A percentile compares a stretch with the other conserved stretches of the same genome.
Evolutionary conservation across 1,140 invertebrate genomes (phyloP).

Genomic region (Mercenaria mercenaria): DNA sequence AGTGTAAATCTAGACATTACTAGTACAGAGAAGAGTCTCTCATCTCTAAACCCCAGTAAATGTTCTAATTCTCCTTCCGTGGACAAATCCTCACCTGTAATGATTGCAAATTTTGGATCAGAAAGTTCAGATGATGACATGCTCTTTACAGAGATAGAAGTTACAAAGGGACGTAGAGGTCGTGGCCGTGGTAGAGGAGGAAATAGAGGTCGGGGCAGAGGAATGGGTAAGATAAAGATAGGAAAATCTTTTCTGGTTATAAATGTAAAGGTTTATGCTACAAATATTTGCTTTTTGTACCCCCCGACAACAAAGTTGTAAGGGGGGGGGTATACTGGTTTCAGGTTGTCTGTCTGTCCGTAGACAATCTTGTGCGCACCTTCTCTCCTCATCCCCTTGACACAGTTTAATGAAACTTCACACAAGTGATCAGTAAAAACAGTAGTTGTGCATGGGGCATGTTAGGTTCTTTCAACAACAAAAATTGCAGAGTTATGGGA

Average conservation of each 20-base stretch:
- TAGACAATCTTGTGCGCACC: no score
- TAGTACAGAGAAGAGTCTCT: neutral
- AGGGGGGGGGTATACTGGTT: no score
- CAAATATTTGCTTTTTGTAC: neutral
- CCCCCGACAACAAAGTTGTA: no score
- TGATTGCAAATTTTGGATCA: neutral
- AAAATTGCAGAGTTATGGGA: no score
- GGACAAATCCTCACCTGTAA: neutral
- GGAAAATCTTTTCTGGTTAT: neutral
- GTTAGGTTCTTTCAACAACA: no score
- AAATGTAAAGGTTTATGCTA: no score
- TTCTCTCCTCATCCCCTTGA: no score
- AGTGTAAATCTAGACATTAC: neutral
- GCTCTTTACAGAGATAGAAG: neutral
- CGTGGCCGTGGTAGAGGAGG: constrained; percentile 7
- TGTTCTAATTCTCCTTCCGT: neutral
- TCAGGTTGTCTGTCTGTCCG: no score
- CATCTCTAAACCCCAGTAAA: neutral
- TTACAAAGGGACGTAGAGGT: neutral
- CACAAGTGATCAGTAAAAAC: no score
- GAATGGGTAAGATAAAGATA: constrained; percentile 8
- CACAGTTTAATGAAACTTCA: no score
- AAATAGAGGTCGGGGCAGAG: neutral
- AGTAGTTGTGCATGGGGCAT: no score
- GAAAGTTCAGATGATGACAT: constrained; percentile 5